A percentile compares a stretch with the other conserved stretches of the same genome.
phyloP scores from a whole-genome alignment of 2,888 invertebrate genomes.

The Dryomyza anilis region DNA sequence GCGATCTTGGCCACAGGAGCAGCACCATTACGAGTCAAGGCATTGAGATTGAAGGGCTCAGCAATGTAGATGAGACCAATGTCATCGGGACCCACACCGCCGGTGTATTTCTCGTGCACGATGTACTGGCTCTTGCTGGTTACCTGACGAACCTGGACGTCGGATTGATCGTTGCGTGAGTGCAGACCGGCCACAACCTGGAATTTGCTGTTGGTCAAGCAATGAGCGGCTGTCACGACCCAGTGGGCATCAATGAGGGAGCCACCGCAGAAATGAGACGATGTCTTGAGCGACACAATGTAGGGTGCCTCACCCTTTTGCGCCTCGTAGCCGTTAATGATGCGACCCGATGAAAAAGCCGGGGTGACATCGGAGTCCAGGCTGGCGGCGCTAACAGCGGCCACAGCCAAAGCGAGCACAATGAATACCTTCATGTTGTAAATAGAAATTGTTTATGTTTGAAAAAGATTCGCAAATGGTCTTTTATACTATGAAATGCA shows the following conservation, averaged over 20 bases:
- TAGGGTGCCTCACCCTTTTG: conserved; percentile 58
- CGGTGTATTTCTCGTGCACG: conserved; percentile 52
- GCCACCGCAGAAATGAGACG: conserved; percentile 59
- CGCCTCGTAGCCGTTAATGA: conserved; percentile 56
- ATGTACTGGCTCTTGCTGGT: conserved; percentile 34
- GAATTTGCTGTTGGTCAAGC: conserved; percentile 41
- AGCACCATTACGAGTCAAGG: conserved; percentile 39
- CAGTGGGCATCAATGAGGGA: conserved; percentile 48
- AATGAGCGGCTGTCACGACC: conserved; percentile 60
- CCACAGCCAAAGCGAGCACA: conserved; percentile 42
- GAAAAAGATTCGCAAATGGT: background rate
- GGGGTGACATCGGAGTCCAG: conserved; percentile 37
- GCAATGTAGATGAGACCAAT: conserved; percentile 62
- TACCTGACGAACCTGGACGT: conserved; percentile 45
- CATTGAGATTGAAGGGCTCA: conserved; percentile 46
- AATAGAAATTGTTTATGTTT: conserved; percentile 6
- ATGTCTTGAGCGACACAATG: conserved; percentile 55
- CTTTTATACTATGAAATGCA: background rate
- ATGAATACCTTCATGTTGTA: conserved; percentile 48
- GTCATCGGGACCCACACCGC: conserved; percentile 63
- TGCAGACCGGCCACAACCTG: conserved; percentile 59
- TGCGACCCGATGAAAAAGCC: conserved; percentile 49
- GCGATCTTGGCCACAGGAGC: conserved; percentile 41
- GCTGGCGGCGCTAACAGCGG: conserved; percentile 37
- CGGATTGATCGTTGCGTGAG: conserved; percentile 39